Base-by-base conservation (phyloP, 2,113 vertebrate species). In the Dromiciops gliroides region DNA sequence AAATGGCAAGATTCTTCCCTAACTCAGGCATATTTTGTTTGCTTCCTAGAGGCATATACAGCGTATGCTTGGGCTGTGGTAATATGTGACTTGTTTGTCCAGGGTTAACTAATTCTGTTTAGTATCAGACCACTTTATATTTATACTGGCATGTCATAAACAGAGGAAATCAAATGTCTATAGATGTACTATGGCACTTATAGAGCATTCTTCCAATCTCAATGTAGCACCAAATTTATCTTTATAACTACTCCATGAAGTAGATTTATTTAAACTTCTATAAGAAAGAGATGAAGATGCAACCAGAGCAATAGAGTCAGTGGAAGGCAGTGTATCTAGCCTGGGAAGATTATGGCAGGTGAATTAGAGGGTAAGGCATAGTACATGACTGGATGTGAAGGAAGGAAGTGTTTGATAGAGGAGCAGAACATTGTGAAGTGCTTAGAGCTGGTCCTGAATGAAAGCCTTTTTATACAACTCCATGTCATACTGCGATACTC, bases 381-480 rank as follows among this genome's bases (percentile, higher is more conserved):
- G 3, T 23, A 48, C 51, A 51, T 92, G 28, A 92, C 47, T 60
- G 19, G 23, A 83, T 9, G 24, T 51, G 49, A 92, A n/a, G 48
- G 11, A 37, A 22, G 51, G 6, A 12, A 12, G 22, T 7, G 48
- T 60, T 52, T 94, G 48, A 89, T 89, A 52, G 37, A 94, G 24
- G 37, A 94, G 24, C 26, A 93, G 56, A 95, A 48, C 3, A 4
- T 37, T 44, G 51, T 28, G 50, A 94, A 44, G 49, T 51, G 22
- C 10, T 95, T 48, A 91, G 51, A 89, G 0, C 14, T 48, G n/a
- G 50, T 50, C 23, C 31, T 53, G 49, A 91, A 31, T 90, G 75
- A 75, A 94, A 95, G 50, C 24, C 26, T 12, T 91, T 50, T 91
- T 92, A 83, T 50, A 75, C 48, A 48, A 26, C 67, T 96, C 49